A percentile compares a stretch with the other conserved stretches of the same genome.
phyloP scores from a whole-genome alignment of 2,113 vertebrate species.

The Acanthochromis polyacanthus region DNA sequence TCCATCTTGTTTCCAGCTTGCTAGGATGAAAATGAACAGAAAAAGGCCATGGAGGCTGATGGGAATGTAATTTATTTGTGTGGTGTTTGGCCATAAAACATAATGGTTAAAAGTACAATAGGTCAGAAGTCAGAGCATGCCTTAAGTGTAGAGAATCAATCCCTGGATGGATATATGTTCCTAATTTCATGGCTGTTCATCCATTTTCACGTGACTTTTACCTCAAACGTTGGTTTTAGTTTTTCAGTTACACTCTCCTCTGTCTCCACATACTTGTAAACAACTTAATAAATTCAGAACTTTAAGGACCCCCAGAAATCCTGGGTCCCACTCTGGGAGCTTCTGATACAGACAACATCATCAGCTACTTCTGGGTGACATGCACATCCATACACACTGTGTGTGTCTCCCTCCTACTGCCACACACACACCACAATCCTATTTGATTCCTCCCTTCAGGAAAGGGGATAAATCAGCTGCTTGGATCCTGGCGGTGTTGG shows the following conservation, averaged over 20 bases:
- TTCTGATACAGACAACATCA: constrained; percentile 35
- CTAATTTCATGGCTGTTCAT: too few relatives aligned
- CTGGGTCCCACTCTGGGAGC: constrained; percentile 22
- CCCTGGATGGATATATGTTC: too few relatives aligned
- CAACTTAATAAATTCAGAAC: constrained; percentile 27
- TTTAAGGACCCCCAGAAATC: constrained; percentile 13
- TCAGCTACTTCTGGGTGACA: constrained; percentile 22
- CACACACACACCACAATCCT: constrained; percentile 34
- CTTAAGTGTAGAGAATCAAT: too few relatives aligned
- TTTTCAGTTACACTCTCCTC: background rate
- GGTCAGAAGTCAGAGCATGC: too few relatives aligned
- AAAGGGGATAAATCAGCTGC: constrained; percentile 51
- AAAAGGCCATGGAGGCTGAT: too few relatives aligned
- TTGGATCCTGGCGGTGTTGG: constrained; percentile 35
- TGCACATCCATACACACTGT: constrained; percentile 5
- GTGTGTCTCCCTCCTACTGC: background rate
- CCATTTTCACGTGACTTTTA: background rate
- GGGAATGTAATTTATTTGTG: too few relatives aligned
- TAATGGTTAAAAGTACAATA: too few relatives aligned
- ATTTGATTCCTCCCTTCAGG: constrained; percentile 50
- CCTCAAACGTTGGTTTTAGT: background rate
- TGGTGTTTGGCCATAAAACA: too few relatives aligned
- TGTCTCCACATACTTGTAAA: constrained; percentile 3
- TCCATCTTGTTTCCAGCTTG: too few relatives aligned
- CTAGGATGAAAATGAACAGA: too few relatives aligned